Evolutionary conservation across 1,140 invertebrate genomes (phyloP), one percentile per base, ranked within the genome.

Genomic region (Trypoxylus dichotomus): DNA sequence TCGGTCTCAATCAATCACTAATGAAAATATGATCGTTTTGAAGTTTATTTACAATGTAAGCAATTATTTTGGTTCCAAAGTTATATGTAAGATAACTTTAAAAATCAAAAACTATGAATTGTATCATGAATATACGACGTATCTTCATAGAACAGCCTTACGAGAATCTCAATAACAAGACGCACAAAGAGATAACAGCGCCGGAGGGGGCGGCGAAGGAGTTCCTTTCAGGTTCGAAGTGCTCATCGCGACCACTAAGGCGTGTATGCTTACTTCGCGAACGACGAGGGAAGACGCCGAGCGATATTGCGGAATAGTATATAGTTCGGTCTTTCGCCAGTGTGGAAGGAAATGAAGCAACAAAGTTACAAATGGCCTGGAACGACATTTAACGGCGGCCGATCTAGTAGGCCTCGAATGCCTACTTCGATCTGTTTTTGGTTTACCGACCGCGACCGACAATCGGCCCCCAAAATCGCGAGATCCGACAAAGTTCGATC

Each of bases 361-460:
- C 82, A 82, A 82, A 82, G 79, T 81, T 80, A 81, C 82, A 82
- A 82, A 82, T 82, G 82, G 82, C 82, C 80, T 78, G 80, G 80
- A 82, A 82, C 80, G 82, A 79, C 82, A 82, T 82, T 82, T 81
- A 82, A 81, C 79, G 81, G 82, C 82, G 80, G 78, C 80, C 81
- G 81, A 82, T 82, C 80, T 79, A 78, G 76, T 77, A 79, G 74
- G 78, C 80, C 80, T 75, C 71, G 76, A 82, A 80, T 80, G 80
- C 76, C 80, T 79, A 79, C 78, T 79, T 80, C 81, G 81, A 82
- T 82, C 81, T 82, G 81, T 81, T 82, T 79, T 81, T 81, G 81
- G 81, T 82, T 81, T 82, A 82, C 81, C 81, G 81, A 82, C 80
- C 79, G 81, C 60, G 60, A 63, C 60, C 60, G 60, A 63, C 25